These are phyloP conservation scores for Tenodera sinensis DNA, from an alignment of 2,888 invertebrate genomes.

Conservation along the genomic window DNA sequence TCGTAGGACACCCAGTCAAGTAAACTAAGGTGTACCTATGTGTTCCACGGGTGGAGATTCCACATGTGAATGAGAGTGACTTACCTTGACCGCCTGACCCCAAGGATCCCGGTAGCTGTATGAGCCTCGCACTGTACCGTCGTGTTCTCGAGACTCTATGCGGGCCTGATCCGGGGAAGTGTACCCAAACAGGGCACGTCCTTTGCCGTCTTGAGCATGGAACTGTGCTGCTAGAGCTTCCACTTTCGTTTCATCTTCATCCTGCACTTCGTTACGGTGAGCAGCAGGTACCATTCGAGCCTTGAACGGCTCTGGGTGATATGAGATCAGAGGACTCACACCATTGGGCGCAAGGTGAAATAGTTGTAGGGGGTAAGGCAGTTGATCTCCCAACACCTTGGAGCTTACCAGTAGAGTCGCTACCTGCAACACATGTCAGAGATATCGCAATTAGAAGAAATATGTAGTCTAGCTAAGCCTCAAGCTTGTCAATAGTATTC, in stretches of 20 bases:
- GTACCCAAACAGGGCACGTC: constrained; percentile 70
- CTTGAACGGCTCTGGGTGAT: not conserved
- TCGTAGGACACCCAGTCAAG: too few species aligned
- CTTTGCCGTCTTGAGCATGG: constrained; percentile 62
- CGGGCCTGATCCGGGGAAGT: constrained; percentile 69
- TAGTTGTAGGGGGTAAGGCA: constrained; percentile 12
- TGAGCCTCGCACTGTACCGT: constrained; percentile 66
- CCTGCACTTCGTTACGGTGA: not conserved
- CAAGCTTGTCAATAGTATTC: too few species aligned
- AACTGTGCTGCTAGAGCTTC: constrained; percentile 40
- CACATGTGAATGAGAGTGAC: constrained; percentile 24
- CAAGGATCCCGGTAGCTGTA: constrained; percentile 63
- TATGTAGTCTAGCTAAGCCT: too few species aligned
- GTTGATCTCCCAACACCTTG: not conserved
- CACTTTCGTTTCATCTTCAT: not conserved
- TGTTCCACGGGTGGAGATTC: not conserved
- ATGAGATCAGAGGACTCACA: not conserved
- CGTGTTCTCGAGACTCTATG: constrained; percentile 63
- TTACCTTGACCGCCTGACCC: constrained; percentile 59
- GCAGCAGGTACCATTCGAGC: not conserved
- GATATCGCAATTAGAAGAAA: too few species aligned
- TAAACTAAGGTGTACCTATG: too few species aligned
- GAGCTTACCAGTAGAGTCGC: not conserved
- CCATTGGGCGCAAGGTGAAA: constrained; percentile 21
- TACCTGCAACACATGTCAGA: not conserved